Percentiles rank a stretch among this genome's conserved stretches.
Conservation (phyloP, 1,140 invertebrate genomes). For the Vanessa atalanta region DNA sequence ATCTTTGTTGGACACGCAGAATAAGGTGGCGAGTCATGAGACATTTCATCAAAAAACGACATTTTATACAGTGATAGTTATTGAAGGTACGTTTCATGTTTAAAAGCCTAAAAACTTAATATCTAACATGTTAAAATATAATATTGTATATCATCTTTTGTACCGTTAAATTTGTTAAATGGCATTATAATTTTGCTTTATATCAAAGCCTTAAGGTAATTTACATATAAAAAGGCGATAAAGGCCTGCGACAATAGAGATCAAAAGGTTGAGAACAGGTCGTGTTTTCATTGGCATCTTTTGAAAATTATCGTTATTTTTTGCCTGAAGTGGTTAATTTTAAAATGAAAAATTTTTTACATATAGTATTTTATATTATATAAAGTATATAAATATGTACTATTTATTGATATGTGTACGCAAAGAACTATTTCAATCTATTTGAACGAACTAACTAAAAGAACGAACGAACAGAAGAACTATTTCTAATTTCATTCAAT, state of each 20-base stretch:
- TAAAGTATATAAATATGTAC: too few species aligned
- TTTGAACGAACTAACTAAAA: too few species aligned
- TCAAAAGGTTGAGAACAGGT: slow-evolving; percentile 29
- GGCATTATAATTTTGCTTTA: slow-evolving; percentile 17
- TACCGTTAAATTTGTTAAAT: slow-evolving; percentile 11
- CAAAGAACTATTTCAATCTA: too few species aligned
- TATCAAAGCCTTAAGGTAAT: slow-evolving; percentile 30
- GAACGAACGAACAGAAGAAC: too few species aligned
- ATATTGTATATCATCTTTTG: neutral
- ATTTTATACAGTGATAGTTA: too few species aligned
- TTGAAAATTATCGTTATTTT: slow-evolving; percentile 1
- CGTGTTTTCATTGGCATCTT: slow-evolving; percentile 21
- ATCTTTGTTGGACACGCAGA: too few species aligned
- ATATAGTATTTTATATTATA: neutral
- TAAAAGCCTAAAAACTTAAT: neutral
- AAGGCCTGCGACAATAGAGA: slow-evolving; percentile 25
- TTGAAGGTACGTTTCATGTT: too few species aligned
- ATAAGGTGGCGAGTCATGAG: too few species aligned
- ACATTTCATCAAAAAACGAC: too few species aligned
- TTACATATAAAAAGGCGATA: slow-evolving; percentile 35
- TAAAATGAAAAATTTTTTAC: neutral
- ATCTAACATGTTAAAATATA: neutral
- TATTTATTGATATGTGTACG: too few species aligned
- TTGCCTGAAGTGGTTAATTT: neutral
- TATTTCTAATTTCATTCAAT: too few species aligned